Percentiles rank a stretch among this genome's conserved stretches.
phyloP scores from a whole-genome alignment of 2,113 vertebrate genomes.

The Pipra filicauda region DNA sequence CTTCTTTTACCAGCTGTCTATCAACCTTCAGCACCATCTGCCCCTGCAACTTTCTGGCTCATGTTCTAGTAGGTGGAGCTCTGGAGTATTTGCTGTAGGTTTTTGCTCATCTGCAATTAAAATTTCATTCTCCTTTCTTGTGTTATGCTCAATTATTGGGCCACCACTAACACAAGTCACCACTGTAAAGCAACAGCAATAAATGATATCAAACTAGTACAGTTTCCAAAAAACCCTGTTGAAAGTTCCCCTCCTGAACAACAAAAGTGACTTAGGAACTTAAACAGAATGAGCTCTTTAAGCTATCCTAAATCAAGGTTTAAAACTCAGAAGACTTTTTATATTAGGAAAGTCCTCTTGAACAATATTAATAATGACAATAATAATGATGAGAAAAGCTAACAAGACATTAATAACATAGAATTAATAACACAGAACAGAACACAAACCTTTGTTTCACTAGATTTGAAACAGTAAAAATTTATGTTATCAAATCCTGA shows the following conservation, averaged over 20 bases:
- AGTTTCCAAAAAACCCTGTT: not conserved
- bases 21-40: not conserved
- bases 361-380: not conserved
- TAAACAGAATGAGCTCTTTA: not conserved
- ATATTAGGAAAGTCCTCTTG: not conserved
- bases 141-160: not conserved
- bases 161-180: not conserved
- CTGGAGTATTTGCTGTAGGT: not conserved
- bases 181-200: not conserved
- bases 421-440: not conserved
- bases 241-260: not conserved
- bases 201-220: not conserved
- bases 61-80: not conserved
- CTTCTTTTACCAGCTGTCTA: not conserved
- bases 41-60: not conserved
- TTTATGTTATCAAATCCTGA: not conserved
- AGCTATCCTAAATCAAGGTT: not conserved
- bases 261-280: not conserved
- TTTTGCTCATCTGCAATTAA: not conserved
- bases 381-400: not conserved
- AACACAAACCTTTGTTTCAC: not conserved
- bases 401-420: not conserved
- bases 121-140: not conserved
- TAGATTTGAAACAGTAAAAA: not conserved
- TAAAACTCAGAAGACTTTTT: not conserved